These are phyloP conservation scores for Dichetophora obliterata DNA, from an alignment of 2,888 invertebrate species.

Conservation along the genomic window DNA sequence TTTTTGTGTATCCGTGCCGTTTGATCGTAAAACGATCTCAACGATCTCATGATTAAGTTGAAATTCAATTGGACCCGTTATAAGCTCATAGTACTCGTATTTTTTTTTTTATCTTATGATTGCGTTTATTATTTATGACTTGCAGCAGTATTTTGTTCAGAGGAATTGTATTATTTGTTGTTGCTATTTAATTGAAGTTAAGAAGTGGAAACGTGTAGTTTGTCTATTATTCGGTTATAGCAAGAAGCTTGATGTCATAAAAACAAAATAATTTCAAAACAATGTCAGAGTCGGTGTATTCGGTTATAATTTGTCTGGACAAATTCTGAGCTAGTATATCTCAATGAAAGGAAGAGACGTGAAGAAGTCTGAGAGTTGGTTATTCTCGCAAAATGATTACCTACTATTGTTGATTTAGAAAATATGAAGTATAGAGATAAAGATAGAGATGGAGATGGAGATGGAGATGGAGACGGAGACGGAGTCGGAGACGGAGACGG, in stretches of 20 bases:
- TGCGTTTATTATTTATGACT: constrained; percentile 29
- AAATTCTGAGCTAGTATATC: background rate
- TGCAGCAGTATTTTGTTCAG: constrained; percentile 8
- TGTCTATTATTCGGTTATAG: background rate
- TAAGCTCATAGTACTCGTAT: constrained; percentile 1
- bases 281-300: constrained; percentile 26
- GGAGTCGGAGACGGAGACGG: too few relatives aligned
- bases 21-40: constrained; percentile 14
- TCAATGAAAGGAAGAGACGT: too few relatives aligned
- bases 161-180: constrained; percentile 17
- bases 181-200: constrained; percentile 5
- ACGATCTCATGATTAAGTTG: constrained; percentile 43
- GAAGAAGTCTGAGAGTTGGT: too few relatives aligned
- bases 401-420: background rate
- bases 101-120: constrained; percentile 22
- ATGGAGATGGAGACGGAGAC: too few relatives aligned
- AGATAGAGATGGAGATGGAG: too few relatives aligned
- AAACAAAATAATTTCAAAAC: constrained; percentile 8
- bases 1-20: background rate
- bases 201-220: background rate
- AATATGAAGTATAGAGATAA: too few relatives aligned
- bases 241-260: constrained; percentile 13
- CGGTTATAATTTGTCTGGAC: background rate
- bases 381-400: background rate
- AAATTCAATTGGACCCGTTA: constrained; percentile 41